Conservation (phyloP, 2,797 vertebrate genomes). For the Macropodus opercularis region DNA sequence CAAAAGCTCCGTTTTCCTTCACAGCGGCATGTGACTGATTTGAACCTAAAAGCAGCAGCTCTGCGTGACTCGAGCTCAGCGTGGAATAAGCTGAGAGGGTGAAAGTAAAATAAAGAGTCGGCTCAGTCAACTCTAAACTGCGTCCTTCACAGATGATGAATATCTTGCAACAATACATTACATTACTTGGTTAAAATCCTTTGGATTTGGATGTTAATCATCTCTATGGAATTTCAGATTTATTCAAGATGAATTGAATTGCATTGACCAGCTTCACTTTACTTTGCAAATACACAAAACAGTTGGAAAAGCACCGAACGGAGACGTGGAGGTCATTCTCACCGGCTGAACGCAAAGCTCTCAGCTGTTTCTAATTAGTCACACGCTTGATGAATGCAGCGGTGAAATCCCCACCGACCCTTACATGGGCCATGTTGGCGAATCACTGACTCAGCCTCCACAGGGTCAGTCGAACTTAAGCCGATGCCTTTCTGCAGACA, state of each 20-base stretch:
- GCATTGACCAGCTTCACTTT: no score
- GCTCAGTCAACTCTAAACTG: not conserved
- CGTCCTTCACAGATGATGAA: constrained; percentile 30
- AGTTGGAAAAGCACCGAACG: constrained; percentile 40
- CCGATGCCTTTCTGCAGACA: no score
- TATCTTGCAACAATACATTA: not conserved
- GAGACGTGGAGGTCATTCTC: constrained; percentile 41
- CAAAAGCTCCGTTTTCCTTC: constrained; percentile 61
- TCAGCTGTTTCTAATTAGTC: constrained; percentile 63
- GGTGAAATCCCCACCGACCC: constrained; percentile 21
- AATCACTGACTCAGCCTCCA: no score
- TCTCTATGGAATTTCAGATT: not conserved
- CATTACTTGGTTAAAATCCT: not conserved
- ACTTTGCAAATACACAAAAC: not conserved
- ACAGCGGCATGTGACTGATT: constrained; percentile 46
- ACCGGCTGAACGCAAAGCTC: constrained; percentile 31
- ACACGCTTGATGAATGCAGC: constrained; percentile 25
- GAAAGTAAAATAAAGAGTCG: constrained; percentile 25
- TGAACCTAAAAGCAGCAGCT: constrained; percentile 37
- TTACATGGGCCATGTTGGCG: no score
- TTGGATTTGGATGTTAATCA: not conserved
- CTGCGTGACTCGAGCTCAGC: constrained; percentile 41
- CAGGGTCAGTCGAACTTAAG: no score
- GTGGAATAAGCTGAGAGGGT: constrained; percentile 31
- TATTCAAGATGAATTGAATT: no score